A percentile compares a stretch with the other conserved stretches of the same genome.
phyloP scores from a whole-genome alignment of 2,888 invertebrate species.

The Hipparchia semele region DNA sequence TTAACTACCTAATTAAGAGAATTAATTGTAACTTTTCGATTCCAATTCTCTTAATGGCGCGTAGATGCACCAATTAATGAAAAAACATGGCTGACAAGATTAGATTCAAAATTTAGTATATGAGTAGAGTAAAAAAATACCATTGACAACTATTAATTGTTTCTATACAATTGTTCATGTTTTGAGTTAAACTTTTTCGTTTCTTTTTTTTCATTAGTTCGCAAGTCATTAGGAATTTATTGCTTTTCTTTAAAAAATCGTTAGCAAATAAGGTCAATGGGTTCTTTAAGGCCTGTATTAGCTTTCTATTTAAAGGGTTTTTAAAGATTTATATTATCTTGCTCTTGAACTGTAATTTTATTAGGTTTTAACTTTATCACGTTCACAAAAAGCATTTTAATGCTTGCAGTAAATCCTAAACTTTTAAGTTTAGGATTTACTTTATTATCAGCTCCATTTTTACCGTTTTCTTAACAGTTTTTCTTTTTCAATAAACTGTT shows the following conservation, averaged over 20 bases:
- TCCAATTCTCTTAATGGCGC: too few species aligned
- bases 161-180: too few species aligned
- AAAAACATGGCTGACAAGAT: too few species aligned
- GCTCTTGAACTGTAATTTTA: not conserved
- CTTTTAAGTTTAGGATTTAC: not conserved
- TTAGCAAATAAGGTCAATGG: constrained; percentile 10
- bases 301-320: constrained; percentile 12
- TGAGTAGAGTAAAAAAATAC: too few species aligned
- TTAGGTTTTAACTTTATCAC: not conserved
- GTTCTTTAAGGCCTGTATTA: not conserved
- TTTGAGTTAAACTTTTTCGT: too few species aligned
- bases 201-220: constrained; percentile 2
- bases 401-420: too few species aligned
- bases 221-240: not conserved
- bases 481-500: not conserved
- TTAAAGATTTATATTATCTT: not conserved
- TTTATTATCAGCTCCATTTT: not conserved
- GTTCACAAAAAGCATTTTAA: not conserved
- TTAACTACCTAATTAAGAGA: too few species aligned
- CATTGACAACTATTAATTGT: too few species aligned
- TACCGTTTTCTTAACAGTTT: not conserved
- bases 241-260: constrained; percentile 12
- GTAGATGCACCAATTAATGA: too few species aligned
- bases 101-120: too few species aligned
- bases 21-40: too few species aligned